Conservation (phyloP, 2,888 invertebrate species). For the Carpatolechia fugitivella region DNA sequence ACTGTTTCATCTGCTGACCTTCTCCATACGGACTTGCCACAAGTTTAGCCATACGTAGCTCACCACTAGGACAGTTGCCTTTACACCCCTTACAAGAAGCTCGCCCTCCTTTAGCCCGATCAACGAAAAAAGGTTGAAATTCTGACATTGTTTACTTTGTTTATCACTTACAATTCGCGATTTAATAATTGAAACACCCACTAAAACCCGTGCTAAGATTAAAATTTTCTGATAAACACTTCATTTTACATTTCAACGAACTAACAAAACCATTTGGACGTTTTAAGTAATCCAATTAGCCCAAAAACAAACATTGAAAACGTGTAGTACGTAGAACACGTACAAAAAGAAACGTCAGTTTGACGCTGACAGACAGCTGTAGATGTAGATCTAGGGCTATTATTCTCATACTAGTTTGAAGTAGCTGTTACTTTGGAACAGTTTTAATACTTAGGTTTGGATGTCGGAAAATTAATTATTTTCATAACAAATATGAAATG, state of each 20-base stretch:
- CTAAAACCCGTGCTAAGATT: not conserved
- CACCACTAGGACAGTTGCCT: conserved; percentile 84
- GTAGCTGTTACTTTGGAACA: too few relatives aligned
- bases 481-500: too few relatives aligned
- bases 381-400: too few relatives aligned
- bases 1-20: conserved; percentile 88
- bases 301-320: too few relatives aligned
- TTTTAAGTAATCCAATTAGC: not conserved
- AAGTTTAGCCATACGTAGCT: conserved; percentile 87
- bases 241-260: too few relatives aligned
- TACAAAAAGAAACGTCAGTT: too few relatives aligned
- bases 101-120: conserved; percentile 88
- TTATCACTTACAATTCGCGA: not conserved
- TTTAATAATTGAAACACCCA: not conserved
- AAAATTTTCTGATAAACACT: not conserved
- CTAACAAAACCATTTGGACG: not conserved
- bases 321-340: too few relatives aligned
- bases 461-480: too few relatives aligned
- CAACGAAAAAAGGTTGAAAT: conserved; percentile 81
- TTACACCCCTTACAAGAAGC: conserved; percentile 94
- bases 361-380: too few relatives aligned
- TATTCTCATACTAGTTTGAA: too few relatives aligned
- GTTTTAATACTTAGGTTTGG: too few relatives aligned
- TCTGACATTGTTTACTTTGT: conserved; percentile 41
- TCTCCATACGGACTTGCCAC: conserved; percentile 87